Evolutionary conservation across 2,888 invertebrate genomes (phyloP).

Genomic region (Megaustenia siamemsis): DNA sequence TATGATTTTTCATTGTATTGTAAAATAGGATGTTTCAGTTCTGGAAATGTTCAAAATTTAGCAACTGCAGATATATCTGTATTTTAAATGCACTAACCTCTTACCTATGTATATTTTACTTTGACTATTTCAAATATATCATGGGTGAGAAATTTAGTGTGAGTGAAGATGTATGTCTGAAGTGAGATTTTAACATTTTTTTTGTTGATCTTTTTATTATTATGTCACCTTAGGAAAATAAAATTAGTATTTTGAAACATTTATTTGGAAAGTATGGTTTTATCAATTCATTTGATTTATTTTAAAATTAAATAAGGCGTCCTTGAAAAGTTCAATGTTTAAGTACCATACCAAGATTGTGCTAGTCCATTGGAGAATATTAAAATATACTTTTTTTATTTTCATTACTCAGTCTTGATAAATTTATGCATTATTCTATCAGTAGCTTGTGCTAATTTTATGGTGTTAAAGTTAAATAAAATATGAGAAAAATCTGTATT

Average conservation of each 20-base stretch:
- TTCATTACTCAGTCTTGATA: too few relatives aligned
- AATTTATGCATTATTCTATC: too few relatives aligned
- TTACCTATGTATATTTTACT: neutral
- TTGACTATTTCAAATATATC: neutral
- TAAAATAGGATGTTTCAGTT: neutral
- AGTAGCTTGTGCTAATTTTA: too few relatives aligned
- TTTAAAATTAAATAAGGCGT: neutral
- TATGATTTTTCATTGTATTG: neutral
- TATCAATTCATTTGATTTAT: neutral
- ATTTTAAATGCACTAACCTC: neutral
- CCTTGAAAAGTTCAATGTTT: neutral
- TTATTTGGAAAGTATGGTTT: neutral
- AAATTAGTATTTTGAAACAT: neutral
- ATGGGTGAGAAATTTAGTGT: neutral
- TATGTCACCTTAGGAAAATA: conserved; percentile 21
- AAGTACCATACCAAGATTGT: too few relatives aligned
- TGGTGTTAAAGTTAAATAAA: too few relatives aligned
- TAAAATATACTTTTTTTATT: too few relatives aligned
- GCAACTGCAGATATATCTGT: neutral
- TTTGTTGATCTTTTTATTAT: neutral
- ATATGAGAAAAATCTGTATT: too few relatives aligned
- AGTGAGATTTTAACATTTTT: neutral
- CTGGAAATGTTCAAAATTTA: neutral
- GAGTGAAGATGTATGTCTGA: neutral
- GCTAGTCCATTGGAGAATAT: too few relatives aligned